These are phyloP conservation scores for Leptinotarsa peninsularis DNA, from an alignment of 2,888 invertebrate species.

Conservation along the genomic window DNA sequence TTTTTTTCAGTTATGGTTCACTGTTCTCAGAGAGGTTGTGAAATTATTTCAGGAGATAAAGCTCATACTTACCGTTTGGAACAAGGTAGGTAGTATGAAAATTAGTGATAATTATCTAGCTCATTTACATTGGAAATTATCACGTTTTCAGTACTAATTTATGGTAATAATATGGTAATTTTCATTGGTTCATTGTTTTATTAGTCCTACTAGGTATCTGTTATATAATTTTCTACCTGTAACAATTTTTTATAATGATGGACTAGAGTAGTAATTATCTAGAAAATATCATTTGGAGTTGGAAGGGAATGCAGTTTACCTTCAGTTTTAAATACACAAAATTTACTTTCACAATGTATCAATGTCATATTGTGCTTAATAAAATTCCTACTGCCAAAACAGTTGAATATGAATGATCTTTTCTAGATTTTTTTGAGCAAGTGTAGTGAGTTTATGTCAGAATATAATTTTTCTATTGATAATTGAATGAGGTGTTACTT, in stretches of 20 bases:
- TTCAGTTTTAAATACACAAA: not conserved
- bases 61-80: constrained; percentile 90
- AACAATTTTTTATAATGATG: not conserved
- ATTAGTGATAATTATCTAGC: not conserved
- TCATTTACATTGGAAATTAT: constrained; percentile 1
- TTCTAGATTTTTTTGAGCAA: too few relatives aligned
- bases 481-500: too few relatives aligned
- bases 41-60: constrained; percentile 87
- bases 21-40: constrained; percentile 86
- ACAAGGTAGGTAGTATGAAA: constrained; percentile 71
- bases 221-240: not conserved
- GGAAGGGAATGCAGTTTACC: not conserved
- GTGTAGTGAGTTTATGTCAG: too few relatives aligned
- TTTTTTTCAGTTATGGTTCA: constrained; percentile 81
- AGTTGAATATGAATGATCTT: too few relatives aligned
- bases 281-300: not conserved
- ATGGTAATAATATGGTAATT: not conserved
- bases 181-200: not conserved
- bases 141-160: not conserved
- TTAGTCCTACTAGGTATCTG: not conserved
- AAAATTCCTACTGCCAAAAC: too few relatives aligned
- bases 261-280: too few relatives aligned
- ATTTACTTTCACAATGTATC: too few relatives aligned
- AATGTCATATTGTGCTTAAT: too few relatives aligned
- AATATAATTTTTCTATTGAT: too few relatives aligned